These are phyloP conservation scores for Caerostris darwini DNA, from an alignment of 1,140 invertebrate species.

Conservation along the genomic window DNA sequence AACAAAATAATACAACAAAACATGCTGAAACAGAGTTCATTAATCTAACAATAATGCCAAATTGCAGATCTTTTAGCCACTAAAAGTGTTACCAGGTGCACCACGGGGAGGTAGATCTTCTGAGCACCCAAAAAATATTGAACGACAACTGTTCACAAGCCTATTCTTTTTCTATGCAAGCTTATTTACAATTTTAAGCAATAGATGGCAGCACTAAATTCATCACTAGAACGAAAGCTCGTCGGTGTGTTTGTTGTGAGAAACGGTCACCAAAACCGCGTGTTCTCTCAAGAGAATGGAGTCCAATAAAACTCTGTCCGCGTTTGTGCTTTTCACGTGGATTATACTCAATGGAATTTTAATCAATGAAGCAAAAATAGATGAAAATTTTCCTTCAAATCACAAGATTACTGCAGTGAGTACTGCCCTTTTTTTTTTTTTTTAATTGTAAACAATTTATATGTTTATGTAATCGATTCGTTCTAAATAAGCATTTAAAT, in stretches of 20 bases:
- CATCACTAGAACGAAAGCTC: not conserved
- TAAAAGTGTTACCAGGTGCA: too few species aligned
- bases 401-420: not conserved
- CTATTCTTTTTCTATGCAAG: too few species aligned
- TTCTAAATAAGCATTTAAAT: too few species aligned
- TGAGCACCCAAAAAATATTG: too few species aligned
- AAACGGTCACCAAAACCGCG: constrained; percentile 11
- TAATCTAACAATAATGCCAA: too few species aligned
- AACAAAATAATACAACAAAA: too few species aligned
- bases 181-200: not conserved
- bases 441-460: too few species aligned
- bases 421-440: not conserved
- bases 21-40: too few species aligned
- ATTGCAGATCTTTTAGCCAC: too few species aligned
- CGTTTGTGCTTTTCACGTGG: not conserved
- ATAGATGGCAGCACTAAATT: not conserved
- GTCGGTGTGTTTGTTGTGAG: not conserved
- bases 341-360: not conserved
- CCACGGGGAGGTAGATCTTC: too few species aligned
- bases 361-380: not conserved
- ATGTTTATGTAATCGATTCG: too few species aligned
- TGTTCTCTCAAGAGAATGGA: not conserved
- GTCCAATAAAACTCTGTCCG: not conserved
- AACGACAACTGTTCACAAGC: too few species aligned
- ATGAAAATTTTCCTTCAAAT: not conserved